phyloP scores from a whole-genome alignment of 2,113 vertebrate species.

The Columba livia region DNA sequence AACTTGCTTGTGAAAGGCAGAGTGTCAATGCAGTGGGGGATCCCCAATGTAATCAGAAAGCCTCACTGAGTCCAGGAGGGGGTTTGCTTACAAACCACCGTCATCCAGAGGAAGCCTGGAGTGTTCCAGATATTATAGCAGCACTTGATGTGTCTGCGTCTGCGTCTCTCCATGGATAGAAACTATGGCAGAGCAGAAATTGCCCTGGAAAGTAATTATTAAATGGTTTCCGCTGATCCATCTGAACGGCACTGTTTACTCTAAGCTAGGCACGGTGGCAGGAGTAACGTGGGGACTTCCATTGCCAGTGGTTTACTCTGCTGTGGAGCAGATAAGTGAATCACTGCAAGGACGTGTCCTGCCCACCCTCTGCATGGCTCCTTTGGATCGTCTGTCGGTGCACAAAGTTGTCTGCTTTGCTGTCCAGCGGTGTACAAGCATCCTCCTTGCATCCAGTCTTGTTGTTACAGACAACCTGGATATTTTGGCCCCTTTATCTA shows the following conservation, averaged over 20 bases:
- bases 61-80: constrained; percentile 44
- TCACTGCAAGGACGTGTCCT: background rate
- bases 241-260: background rate
- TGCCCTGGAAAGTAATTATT: constrained; percentile 46
- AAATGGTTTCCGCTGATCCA: constrained; percentile 14
- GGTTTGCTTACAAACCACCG: constrained; percentile 9
- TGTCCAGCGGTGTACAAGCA: background rate
- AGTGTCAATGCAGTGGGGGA: constrained; percentile 11
- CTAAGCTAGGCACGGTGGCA: background rate
- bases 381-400: background rate
- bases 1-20: background rate
- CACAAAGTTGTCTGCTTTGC: background rate
- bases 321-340: background rate
- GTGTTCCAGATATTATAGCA: background rate
- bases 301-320: background rate
- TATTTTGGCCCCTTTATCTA: background rate
- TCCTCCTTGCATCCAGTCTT: background rate
- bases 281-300: background rate
- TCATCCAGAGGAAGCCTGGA: constrained; percentile 29
- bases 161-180: background rate
- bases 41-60: constrained; percentile 49
- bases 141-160: background rate
- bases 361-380: background rate
- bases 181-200: background rate
- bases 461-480: background rate